A percentile compares a stretch with the other conserved stretches of the same genome.
Evolutionary conservation across 2,113 vertebrate species (phyloP).

Genomic region (Scalopus aquaticus): DNA sequence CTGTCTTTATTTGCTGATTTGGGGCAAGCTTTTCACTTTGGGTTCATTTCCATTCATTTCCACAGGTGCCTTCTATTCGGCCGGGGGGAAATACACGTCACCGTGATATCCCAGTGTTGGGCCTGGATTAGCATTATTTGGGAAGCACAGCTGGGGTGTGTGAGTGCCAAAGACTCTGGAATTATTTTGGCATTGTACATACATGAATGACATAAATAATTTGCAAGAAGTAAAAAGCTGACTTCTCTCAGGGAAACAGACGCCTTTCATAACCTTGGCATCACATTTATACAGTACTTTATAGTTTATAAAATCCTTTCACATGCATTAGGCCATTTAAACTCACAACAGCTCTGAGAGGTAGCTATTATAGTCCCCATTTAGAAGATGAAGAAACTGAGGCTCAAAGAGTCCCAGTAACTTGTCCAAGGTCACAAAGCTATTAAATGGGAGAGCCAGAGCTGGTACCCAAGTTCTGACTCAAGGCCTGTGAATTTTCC

Average conservation of each 20-base stretch:
- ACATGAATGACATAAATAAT: constrained; percentile 14
- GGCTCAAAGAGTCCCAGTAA: constrained; percentile 62
- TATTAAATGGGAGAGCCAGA: constrained; percentile 5
- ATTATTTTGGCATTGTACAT: not conserved
- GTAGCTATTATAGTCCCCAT: constrained; percentile 74
- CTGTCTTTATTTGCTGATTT: not conserved
- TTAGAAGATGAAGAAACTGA: constrained; percentile 73
- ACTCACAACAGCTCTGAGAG: constrained; percentile 62
- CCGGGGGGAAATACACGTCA: not conserved
- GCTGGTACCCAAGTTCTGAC: not conserved
- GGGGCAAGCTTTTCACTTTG: not conserved
- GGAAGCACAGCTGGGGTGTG: not conserved
- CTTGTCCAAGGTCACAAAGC: constrained; percentile 56
- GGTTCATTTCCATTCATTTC: not conserved
- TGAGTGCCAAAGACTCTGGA: not conserved
- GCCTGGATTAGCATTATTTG: not conserved
- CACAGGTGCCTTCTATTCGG: not conserved
- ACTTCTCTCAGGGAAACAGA: constrained; percentile 56
- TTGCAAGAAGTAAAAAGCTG: constrained; percentile 25
- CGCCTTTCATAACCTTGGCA: constrained; percentile 43
- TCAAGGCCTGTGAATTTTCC: not conserved
- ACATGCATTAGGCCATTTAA: constrained; percentile 68
- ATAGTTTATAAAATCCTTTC: constrained; percentile 77
- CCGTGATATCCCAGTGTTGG: not conserved
- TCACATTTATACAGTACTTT: constrained; percentile 57